phyloP scores from a whole-genome alignment of 1,140 invertebrate genomes.

The Drosophila albomicans region DNA sequence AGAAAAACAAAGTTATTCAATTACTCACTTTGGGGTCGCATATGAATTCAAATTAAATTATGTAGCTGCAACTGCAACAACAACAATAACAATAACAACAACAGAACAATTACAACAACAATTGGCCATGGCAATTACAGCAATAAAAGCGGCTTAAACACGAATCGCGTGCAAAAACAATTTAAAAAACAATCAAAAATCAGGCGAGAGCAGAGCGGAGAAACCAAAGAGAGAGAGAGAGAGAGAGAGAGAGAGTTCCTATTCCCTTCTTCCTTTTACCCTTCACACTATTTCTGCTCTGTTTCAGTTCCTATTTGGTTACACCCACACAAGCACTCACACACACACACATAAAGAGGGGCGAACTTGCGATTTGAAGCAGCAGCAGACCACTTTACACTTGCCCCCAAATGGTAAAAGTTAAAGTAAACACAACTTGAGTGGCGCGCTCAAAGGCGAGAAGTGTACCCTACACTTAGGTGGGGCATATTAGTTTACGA shows the following conservation, averaged over 20 bases:
- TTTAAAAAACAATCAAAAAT: constrained; percentile 80
- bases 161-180: constrained; percentile 83
- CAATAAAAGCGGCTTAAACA: constrained; percentile 80
- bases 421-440: constrained; percentile 80
- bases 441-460: constrained; percentile 55
- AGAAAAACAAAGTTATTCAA: constrained; percentile 75
- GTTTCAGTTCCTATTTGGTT: constrained; percentile 16
- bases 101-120: constrained; percentile 43
- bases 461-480: neutral
- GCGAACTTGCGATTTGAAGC: constrained; percentile 31
- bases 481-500: neutral
- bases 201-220: neutral
- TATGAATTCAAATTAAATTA: constrained; percentile 83
- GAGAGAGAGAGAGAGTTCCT: neutral
- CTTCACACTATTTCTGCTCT: neutral
- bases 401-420: constrained; percentile 78
- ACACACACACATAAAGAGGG: neutral
- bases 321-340: constrained; percentile 27
- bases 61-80: constrained; percentile 56
- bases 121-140: constrained; percentile 75
- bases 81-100: neutral
- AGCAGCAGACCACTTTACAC: constrained; percentile 74
- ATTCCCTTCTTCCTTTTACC: neutral
- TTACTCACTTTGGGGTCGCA: constrained; percentile 75
- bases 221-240: neutral